Base-by-base conservation (phyloP, 1,140 invertebrate genomes). In the Campodea augens region DNA sequence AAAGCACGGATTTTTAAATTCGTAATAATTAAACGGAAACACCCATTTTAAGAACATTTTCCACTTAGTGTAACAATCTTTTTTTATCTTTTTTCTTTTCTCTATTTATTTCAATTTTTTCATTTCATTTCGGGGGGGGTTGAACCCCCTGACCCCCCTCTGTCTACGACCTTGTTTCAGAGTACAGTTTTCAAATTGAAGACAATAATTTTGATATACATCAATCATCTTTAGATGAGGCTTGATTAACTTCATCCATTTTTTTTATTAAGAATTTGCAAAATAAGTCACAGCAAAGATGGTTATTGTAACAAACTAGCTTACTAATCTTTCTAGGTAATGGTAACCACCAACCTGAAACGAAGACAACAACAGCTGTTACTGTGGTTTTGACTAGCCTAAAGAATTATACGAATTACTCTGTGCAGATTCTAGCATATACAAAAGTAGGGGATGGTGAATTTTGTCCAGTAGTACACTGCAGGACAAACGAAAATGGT, bases 351-450 rank as follows among this genome's bases (percentile, higher is more conserved):
- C 25, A 20, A 18, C 40, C 43, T 21, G 72, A 77, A 56, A 73
- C 71, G 15, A 64, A 73, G 5, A 80, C 78, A 58, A 81, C 78
- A 1, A 74, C 71, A 5, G 73, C 73, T 1, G 55, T 78, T 24
- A 78, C 72, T 12, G 72, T 72, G 1, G 72, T 79, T 27, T 60
- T 81, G 1, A 74, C 71, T 0, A 73, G 73, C 1, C 56, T 82
- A n/a, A 66, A 75, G 49, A 82, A 86, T 52, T 89, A 77, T 60
- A 89, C 86, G n/a, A 95, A 93, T 66, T 96, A 95, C 61, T 91
- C 83, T 38, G 77, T 95, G 37, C 79, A 85, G 60, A 75, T 90
- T 10, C 67, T 85, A 50, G 88, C 86, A 4, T 89, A 75, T 61
- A 95, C 89, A 2, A 70, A 77, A 38, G 81, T 83, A 38, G 90